phyloP scores from a whole-genome alignment of 2,888 invertebrate genomes.

The Cephus sareptanus region DNA sequence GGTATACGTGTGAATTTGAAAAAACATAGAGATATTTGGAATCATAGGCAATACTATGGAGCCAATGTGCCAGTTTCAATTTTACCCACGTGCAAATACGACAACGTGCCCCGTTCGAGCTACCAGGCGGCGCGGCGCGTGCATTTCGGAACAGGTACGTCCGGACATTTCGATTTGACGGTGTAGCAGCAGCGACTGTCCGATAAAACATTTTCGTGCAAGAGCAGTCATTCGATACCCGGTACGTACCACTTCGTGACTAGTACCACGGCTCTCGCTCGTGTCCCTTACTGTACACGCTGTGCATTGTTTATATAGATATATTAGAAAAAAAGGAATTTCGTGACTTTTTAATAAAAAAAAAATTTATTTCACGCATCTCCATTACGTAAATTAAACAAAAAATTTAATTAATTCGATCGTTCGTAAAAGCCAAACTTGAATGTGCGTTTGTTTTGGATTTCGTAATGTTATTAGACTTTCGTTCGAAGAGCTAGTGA shows the following conservation, averaged over 20 bases:
- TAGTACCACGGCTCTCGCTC: slow-evolving; percentile 33
- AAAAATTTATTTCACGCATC: no score
- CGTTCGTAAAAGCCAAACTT: no score
- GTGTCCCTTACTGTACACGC: neutral
- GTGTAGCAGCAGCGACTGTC: neutral
- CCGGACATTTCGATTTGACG: neutral
- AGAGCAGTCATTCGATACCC: slow-evolving; percentile 26
- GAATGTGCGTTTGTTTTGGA: no score
- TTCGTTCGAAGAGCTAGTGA: no score
- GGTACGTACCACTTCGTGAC: slow-evolving; percentile 40
- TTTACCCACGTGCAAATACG: neutral
- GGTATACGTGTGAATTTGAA: neutral
- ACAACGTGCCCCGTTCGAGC: neutral
- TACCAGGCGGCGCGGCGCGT: neutral
- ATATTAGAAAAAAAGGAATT: no score
- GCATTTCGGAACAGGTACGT: neutral
- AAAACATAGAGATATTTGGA: neutral
- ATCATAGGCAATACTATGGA: neutral
- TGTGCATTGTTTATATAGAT: no score
- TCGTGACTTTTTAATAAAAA: no score
- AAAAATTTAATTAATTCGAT: no score
- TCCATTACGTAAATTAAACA: no score
- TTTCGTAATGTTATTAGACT: no score
- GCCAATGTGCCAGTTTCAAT: neutral
- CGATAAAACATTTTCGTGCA: slow-evolving; percentile 37